A percentile compares a stretch with the other conserved stretches of the same genome.
These are phyloP conservation scores for Parochlus steinenii DNA, from an alignment of 2,888 invertebrate genomes.

Conservation along the genomic window DNA sequence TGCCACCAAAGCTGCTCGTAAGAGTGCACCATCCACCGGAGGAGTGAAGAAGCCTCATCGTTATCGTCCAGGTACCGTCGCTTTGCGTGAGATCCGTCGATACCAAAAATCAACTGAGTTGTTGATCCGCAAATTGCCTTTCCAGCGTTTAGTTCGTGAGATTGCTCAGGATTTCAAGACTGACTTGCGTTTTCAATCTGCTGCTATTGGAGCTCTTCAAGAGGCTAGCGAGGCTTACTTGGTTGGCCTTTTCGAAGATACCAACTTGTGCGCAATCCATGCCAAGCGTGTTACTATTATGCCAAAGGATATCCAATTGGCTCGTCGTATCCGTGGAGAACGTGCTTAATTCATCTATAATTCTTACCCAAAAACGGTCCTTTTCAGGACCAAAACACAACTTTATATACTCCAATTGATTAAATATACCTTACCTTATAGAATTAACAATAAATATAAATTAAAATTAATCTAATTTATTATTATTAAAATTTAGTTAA, in stretches of 20 bases:
- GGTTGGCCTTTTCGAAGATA: constrained; percentile 66
- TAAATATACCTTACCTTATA: no score
- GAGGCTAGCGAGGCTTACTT: constrained; percentile 58
- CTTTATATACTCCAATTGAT: no score
- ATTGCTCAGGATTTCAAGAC: constrained; percentile 88
- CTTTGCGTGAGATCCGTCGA: constrained; percentile 80
- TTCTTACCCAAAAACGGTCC: no score
- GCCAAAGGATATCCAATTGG: no score
- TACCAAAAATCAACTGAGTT: constrained; percentile 85
- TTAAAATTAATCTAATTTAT: no score
- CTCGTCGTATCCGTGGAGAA: constrained; percentile 93
- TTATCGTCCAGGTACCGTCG: constrained; percentile 89
- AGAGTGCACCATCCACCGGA: constrained; percentile 87
- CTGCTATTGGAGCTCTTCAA: constrained; percentile 53
- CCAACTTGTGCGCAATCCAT: constrained; percentile 67
- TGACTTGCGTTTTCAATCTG: constrained; percentile 76
- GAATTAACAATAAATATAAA: no score
- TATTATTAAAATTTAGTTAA: no score
- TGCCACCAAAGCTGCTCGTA: constrained; percentile 84
- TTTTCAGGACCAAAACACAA: no score
- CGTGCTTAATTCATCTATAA: no score
- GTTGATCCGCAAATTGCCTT: constrained; percentile 76
- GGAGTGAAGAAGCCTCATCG: constrained; percentile 95
- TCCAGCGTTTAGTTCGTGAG: constrained; percentile 82
- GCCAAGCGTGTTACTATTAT: constrained; percentile 74